phyloP scores from a whole-genome alignment of 1,140 invertebrate species.

The Macrobrachium nipponense region DNA sequence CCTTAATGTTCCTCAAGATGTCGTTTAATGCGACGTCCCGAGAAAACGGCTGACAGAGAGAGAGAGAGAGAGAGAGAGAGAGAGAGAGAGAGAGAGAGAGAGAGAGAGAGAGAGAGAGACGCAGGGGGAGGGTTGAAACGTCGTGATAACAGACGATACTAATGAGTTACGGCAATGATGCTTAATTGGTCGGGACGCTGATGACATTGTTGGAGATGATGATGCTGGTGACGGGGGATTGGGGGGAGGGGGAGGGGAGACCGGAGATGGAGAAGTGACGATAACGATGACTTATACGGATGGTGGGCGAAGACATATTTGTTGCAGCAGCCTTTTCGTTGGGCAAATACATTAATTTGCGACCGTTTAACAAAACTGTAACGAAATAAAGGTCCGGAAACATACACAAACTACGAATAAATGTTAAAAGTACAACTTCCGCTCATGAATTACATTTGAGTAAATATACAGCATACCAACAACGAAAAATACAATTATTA shows the following conservation, averaged over 20 bases:
- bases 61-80: not conserved
- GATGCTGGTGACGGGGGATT: not conserved
- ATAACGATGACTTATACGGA: not conserved
- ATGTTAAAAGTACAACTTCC: too few species aligned
- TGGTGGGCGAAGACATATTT: not conserved
- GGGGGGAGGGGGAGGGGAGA: not conserved
- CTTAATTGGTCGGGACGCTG: not conserved
- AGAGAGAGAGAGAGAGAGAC: slow-evolving; percentile 1
- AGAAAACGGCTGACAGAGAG: not conserved
- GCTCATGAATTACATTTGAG: too few species aligned
- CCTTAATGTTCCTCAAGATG: not conserved
- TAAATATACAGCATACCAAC: too few species aligned
- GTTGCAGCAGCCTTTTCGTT: not conserved
- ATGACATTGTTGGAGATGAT: not conserved
- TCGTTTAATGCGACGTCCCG: not conserved
- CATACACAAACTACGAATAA: not conserved
- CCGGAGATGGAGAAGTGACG: not conserved
- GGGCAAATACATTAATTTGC: not conserved
- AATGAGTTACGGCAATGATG: not conserved
- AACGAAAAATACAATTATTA: too few species aligned
- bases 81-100: slow-evolving; percentile 23
- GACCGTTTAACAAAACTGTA: too few species aligned
- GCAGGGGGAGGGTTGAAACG: not conserved
- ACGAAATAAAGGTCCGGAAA: too few species aligned
- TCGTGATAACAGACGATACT: not conserved